Conservation (phyloP, 2,113 vertebrate species). For the Cercocebus atys region DNA sequence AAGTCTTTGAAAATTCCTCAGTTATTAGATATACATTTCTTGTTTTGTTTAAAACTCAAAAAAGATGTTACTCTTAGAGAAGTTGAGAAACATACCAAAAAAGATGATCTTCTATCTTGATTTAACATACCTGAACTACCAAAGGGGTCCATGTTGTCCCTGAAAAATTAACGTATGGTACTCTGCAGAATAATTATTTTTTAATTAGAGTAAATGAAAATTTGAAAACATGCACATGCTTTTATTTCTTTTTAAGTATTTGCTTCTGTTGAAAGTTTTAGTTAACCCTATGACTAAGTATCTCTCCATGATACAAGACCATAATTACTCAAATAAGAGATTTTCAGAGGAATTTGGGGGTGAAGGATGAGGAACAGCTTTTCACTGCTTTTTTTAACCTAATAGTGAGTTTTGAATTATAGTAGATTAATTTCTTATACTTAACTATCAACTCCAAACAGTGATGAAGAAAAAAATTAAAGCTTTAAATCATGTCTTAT, state of each 20-base stretch:
- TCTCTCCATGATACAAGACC: neutral
- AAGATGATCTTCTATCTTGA: neutral
- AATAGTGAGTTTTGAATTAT: constrained; percentile 27
- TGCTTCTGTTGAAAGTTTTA: constrained; percentile 35
- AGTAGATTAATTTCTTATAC: constrained; percentile 6
- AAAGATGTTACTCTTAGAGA: neutral
- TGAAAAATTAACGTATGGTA: neutral
- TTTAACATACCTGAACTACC: neutral
- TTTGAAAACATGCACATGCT: neutral
- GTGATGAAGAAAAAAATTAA: neutral
- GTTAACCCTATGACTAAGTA: constrained; percentile 12
- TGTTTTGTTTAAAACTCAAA: neutral
- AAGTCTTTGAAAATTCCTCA: neutral
- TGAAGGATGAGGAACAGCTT: neutral
- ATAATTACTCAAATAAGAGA: neutral
- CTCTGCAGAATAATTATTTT: neutral
- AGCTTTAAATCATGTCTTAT: constrained; percentile 13
- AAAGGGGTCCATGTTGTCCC: neutral
- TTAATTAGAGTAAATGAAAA: constrained; percentile 11
- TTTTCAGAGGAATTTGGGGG: constrained; percentile 30
- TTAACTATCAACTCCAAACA: neutral
- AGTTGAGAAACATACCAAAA: neutral
- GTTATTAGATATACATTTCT: neutral
- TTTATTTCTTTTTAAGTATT: neutral
- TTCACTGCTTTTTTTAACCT: constrained; percentile 27